Conservation (phyloP, 2,888 invertebrate genomes). For the Bembecia ichneumoniformis region DNA sequence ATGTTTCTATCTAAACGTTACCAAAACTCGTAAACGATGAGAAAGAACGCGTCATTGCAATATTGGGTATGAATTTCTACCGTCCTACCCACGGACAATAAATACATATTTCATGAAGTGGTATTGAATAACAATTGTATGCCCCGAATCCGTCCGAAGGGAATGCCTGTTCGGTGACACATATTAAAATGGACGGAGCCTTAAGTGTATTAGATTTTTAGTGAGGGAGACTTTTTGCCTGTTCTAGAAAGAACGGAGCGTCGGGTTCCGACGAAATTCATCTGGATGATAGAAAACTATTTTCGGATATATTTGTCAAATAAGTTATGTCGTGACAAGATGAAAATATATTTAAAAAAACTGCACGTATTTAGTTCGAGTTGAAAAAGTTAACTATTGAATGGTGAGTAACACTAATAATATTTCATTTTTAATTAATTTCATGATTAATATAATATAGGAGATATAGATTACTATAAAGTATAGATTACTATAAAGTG, state of each 20-base stretch:
- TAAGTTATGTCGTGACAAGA: no score
- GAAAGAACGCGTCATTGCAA: conserved; percentile 11
- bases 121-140: conserved; percentile 50
- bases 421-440: no score
- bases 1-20: not conserved
- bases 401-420: no score
- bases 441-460: no score
- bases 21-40: conserved; percentile 2
- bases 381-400: no score
- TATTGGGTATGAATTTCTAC: conserved; percentile 32
- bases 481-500: no score
- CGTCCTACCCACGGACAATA: conserved; percentile 16
- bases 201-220: conserved; percentile 38
- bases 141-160: conserved; percentile 16
- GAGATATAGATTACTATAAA: no score
- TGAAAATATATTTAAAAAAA: no score
- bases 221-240: not conserved
- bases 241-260: not conserved
- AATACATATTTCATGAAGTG: conserved; percentile 61
- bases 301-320: no score
- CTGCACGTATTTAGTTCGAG: no score
- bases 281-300: no score
- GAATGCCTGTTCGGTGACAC: conserved; percentile 27
- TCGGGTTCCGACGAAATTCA: no score
- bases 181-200: conserved; percentile 35